Base-by-base conservation (phyloP, 2,797 vertebrate genomes). In the Lophotriccus pileatus region DNA sequence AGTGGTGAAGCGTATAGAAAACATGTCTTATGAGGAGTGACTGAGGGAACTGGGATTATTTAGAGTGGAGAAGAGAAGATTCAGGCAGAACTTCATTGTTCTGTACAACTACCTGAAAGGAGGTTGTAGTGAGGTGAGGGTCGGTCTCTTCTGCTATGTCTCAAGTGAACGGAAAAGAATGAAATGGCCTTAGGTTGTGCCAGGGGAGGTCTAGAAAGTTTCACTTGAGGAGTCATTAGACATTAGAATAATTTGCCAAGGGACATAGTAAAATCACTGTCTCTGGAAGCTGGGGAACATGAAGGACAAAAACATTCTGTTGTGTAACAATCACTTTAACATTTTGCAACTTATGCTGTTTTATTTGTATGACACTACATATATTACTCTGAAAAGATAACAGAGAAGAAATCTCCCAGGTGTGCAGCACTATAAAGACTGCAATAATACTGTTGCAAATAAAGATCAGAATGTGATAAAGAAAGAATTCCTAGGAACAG, bases 191-290 rank as follows among this genome's bases (percentile, higher is more conserved):
- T 23, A 28, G 32, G 12, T 14, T 47, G 30, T 27, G 53, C 9
- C 25, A 3, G 2, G 5, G 8, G 17, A 60, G 4, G 10, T 46
- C 39, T 7, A 32, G 6, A 37, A n/a, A 2, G 15, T 60, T 37
- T 58, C 12, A 41, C 12, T 60, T 19, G 41, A 49, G 49, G 5
- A 1, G 17, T 49, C 62, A 5, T 28, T 76, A n/a, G 10, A 7
- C 16, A 56, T 2, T 43, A 32, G 10, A 41, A 49, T 37, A 62
- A 27, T 74, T 82, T 62, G 2, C 12, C 17, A 15, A 27, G 19
- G 18, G 62, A 19, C 8, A 15, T 36, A 30, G 18, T 47, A 5
- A 30, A 36, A 8, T 53, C 14, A 32, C 17, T 0, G 0, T 27
- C 21, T 60, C 21, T 3, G 4, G 12, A 11, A 23, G 36, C 2